A percentile compares a stretch with the other conserved stretches of the same genome.
phyloP scores from a whole-genome alignment of 1,140 invertebrate species.

The Sycobia sp. region DNA sequence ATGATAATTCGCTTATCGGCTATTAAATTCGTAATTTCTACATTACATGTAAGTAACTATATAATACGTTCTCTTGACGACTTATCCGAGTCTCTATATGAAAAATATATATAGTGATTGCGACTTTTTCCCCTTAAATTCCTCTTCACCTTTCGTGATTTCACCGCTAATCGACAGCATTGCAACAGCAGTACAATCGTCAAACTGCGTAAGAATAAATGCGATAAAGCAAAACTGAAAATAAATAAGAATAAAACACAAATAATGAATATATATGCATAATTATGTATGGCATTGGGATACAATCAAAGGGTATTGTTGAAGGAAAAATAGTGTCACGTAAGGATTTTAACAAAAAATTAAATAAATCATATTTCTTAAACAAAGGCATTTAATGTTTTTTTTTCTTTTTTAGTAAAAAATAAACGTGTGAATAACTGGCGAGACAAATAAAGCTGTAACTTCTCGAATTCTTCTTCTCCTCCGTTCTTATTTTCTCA shows the following conservation, averaged over 20 bases:
- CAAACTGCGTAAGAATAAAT: background rate
- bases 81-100: too few relatives aligned
- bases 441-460: constrained; percentile 24
- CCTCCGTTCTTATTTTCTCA: too few relatives aligned
- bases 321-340: background rate
- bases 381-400: constrained; percentile 29
- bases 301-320: background rate
- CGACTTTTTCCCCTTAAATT: background rate
- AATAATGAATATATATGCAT: background rate
- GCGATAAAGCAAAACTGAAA: background rate
- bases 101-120: constrained; percentile 24
- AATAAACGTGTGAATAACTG: constrained; percentile 27
- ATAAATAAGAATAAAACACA: background rate
- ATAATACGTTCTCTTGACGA: constrained; percentile 14
- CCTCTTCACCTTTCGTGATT: too few relatives aligned
- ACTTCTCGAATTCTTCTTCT: constrained; percentile 26
- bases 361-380: constrained; percentile 14
- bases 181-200: background rate
- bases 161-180: too few relatives aligned
- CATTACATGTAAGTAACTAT: constrained; percentile 22
- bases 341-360: constrained; percentile 4
- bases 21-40: constrained; percentile 26
- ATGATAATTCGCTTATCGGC: constrained; percentile 4
- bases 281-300: background rate
- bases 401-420: constrained; percentile 31